Evolutionary conservation across 2,888 invertebrate genomes (phyloP).

Genomic region (Mesoligia furuncula): DNA sequence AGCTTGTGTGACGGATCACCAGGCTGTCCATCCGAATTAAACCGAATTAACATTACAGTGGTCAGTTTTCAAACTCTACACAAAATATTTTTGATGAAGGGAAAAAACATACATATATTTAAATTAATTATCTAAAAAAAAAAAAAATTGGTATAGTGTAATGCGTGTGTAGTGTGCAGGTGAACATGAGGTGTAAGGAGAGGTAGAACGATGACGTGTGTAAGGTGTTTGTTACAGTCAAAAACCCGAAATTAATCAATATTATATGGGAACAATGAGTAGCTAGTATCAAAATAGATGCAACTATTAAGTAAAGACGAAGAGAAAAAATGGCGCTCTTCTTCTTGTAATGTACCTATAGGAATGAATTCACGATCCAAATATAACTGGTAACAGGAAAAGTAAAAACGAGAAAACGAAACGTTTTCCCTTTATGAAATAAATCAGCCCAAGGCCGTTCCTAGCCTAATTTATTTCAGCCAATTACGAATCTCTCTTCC

Average conservation of each 20-base stretch:
- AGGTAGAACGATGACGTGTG: background rate
- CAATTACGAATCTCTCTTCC: constrained; percentile 36
- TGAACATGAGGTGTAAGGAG: background rate
- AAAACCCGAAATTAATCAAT: background rate
- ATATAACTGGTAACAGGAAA: constrained; percentile 6
- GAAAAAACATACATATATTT: too few species aligned
- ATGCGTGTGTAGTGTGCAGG: background rate
- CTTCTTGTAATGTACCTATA: too few species aligned
- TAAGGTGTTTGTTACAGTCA: background rate
- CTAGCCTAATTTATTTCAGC: constrained; percentile 43
- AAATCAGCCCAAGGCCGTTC: constrained; percentile 35
- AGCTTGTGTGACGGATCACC: too few species aligned
- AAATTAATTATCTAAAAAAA: background rate
- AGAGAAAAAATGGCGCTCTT: background rate
- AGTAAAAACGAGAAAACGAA: constrained; percentile 2
- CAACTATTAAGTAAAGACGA: background rate
- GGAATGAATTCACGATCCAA: background rate
- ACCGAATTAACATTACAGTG: too few species aligned
- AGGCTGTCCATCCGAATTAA: too few species aligned
- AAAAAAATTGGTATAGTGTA: background rate
- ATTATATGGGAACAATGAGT: background rate
- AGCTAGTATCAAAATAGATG: background rate
- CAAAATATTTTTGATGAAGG: too few species aligned
- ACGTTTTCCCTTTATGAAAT: constrained; percentile 25
- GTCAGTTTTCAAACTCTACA: too few species aligned